A percentile compares a stretch with the other conserved stretches of the same genome.
These are phyloP conservation scores for Idaea aversata DNA, from an alignment of 2,888 invertebrate species.

Conservation along the genomic window DNA sequence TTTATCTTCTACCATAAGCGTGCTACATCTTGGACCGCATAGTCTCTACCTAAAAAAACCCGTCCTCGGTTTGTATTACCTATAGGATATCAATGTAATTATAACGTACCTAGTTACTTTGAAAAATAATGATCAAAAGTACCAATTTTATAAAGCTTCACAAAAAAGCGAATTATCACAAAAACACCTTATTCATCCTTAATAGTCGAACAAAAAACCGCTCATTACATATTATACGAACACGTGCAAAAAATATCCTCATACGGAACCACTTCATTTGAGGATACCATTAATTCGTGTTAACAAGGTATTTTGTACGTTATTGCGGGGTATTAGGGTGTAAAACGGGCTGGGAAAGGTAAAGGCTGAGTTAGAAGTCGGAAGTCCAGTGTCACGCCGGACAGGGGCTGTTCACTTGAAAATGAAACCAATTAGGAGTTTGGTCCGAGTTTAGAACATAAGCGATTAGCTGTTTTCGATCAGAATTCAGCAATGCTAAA, in stretches of 20 bases:
- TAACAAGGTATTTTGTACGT: constrained; percentile 31
- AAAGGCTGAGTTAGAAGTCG: constrained; percentile 45
- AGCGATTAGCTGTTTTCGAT: constrained; percentile 19
- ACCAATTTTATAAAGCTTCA: constrained; percentile 11
- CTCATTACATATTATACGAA: constrained; percentile 28
- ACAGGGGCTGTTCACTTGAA: constrained; percentile 72
- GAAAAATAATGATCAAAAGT: neutral
- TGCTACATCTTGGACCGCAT: too few relatives aligned
- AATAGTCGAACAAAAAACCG: constrained; percentile 12
- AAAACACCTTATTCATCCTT: neutral
- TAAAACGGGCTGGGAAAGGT: constrained; percentile 45
- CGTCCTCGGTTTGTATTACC: too few relatives aligned
- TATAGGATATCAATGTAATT: too few relatives aligned
- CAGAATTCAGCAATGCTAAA: too few relatives aligned
- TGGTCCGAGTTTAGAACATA: constrained; percentile 40
- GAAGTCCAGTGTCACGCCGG: constrained; percentile 61
- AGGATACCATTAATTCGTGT: constrained; percentile 30
- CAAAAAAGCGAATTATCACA: constrained; percentile 3
- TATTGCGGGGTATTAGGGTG: constrained; percentile 43
- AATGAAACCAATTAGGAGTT: constrained; percentile 75
- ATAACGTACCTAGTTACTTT: neutral
- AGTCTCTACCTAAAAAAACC: too few relatives aligned
- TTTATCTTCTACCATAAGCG: too few relatives aligned
- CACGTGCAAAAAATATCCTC: constrained; percentile 26
- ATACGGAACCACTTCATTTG: constrained; percentile 31